Conservation (phyloP, 2,888 invertebrate genomes). For the Hypsopygia costalis region DNA sequence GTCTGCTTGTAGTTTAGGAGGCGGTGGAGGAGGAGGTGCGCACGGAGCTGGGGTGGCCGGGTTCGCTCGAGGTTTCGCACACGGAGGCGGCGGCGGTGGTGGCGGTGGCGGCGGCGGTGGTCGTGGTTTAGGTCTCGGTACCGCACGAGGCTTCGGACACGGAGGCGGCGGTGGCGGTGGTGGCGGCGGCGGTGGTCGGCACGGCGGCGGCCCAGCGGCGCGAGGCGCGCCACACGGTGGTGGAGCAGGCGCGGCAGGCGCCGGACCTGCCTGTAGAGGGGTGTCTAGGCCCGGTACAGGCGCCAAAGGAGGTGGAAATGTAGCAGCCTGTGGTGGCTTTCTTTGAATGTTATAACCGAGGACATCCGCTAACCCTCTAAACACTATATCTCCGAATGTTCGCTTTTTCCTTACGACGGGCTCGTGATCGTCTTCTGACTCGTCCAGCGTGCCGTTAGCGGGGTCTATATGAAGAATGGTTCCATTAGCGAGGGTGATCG, state of each 20-base stretch:
- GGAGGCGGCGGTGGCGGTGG: constrained; percentile 49
- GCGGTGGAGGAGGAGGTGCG: constrained; percentile 39
- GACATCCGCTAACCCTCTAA: constrained; percentile 72
- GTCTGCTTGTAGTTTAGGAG: constrained; percentile 41
- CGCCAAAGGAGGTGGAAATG: constrained; percentile 64
- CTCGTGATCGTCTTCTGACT: constrained; percentile 45
- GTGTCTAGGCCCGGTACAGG: constrained; percentile 64
- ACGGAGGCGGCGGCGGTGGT: constrained; percentile 52
- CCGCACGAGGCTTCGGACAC: constrained; percentile 57
- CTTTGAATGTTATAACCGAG: constrained; percentile 66
- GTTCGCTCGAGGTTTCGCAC: constrained; percentile 56
- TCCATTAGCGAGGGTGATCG: constrained; percentile 24
- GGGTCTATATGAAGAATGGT: constrained; percentile 19
- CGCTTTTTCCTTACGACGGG: constrained; percentile 70
- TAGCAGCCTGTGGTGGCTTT: constrained; percentile 48
- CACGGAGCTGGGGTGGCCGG: constrained; percentile 57
- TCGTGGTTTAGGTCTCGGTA: constrained; percentile 38
- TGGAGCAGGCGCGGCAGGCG: constrained; percentile 30
- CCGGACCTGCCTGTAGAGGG: constrained; percentile 47
- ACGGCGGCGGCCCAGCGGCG: constrained; percentile 31
- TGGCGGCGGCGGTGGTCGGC: constrained; percentile 32
- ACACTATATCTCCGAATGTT: constrained; percentile 74
- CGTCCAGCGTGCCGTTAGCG: constrained; percentile 37
- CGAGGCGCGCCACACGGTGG: constrained; percentile 31
- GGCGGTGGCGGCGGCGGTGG: constrained; percentile 41